Conservation (phyloP, 2,888 invertebrate species). For the Cryptocheilus praepositus region DNA sequence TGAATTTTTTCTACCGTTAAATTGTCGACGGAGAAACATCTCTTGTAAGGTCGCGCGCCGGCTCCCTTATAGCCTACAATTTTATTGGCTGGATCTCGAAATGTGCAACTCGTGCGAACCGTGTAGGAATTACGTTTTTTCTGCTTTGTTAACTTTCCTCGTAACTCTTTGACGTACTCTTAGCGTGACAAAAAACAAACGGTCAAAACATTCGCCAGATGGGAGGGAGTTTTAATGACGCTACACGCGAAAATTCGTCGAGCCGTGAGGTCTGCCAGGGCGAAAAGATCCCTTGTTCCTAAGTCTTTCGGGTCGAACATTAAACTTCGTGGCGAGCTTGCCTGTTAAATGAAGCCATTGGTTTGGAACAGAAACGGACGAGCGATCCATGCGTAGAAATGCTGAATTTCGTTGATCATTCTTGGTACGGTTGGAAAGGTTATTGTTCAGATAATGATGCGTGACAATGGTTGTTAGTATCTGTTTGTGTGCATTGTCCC, state of each 20-base stretch:
- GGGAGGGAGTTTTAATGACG: slow-evolving; percentile 25
- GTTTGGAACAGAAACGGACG: slow-evolving; percentile 18
- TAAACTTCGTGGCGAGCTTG: slow-evolving; percentile 24
- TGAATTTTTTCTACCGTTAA: background rate
- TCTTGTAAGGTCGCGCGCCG: background rate
- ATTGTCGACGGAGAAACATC: too few species aligned
- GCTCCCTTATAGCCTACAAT: too few species aligned
- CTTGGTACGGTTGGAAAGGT: background rate
- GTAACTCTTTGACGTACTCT: too few species aligned
- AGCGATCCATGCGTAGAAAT: slow-evolving; percentile 7
- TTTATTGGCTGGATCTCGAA: too few species aligned
- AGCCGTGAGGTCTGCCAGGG: slow-evolving; percentile 16
- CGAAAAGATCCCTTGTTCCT: slow-evolving; percentile 23
- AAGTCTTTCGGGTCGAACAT: slow-evolving; percentile 18
- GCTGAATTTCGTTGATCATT: slow-evolving; percentile 16
- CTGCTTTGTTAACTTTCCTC: too few species aligned
- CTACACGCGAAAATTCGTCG: slow-evolving; percentile 17
- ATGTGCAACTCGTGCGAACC: too few species aligned
- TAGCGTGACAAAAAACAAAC: too few species aligned
- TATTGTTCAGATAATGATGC: too few species aligned
- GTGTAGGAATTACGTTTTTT: too few species aligned
- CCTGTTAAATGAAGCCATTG: slow-evolving; percentile 33
- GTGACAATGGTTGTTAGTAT: too few species aligned
- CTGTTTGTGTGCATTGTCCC: too few species aligned
- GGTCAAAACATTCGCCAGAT: too few species aligned